These are phyloP conservation scores for Lophura nycthemera DNA, from an alignment of 2,113 vertebrate genomes.

Conservation along the genomic window DNA sequence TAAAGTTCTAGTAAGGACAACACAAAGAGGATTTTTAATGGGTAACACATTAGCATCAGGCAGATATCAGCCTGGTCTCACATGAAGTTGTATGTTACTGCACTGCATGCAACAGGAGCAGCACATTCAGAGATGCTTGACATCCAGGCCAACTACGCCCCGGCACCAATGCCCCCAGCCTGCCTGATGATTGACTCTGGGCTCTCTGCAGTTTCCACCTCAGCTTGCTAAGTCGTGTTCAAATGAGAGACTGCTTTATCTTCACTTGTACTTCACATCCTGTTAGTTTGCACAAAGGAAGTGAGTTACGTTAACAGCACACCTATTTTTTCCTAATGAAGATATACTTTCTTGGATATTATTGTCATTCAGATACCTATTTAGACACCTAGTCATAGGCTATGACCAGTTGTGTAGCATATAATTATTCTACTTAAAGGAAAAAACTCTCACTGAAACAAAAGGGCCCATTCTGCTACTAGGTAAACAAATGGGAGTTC, in stretches of 20 bases:
- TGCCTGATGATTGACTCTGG: background rate
- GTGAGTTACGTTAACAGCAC: background rate
- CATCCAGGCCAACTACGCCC: background rate
- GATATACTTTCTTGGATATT: background rate
- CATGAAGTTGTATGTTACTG: background rate
- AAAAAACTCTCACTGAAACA: constrained; percentile 45
- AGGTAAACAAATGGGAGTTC: constrained; percentile 37
- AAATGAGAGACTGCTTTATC: background rate
- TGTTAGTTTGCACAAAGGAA: constrained; percentile 49
- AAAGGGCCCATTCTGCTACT: constrained; percentile 41
- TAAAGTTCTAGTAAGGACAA: background rate
- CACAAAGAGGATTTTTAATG: background rate
- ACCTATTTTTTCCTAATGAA: constrained; percentile 14
- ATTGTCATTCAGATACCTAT: background rate
- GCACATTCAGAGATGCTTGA: background rate
- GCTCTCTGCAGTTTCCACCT: background rate
- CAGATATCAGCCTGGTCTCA: background rate
- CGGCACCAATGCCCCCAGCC: background rate
- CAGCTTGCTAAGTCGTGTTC: background rate
- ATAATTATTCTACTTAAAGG: background rate
- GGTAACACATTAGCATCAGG: background rate
- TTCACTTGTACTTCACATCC: constrained; percentile 46
- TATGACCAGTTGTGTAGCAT: background rate
- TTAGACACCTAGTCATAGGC: constrained; percentile 8
- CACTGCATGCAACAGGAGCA: background rate